A percentile compares a stretch with the other conserved stretches of the same genome.
phyloP scores from a whole-genome alignment of 2,113 vertebrate species.

The Sarotherodon lohbergeri region DNA sequence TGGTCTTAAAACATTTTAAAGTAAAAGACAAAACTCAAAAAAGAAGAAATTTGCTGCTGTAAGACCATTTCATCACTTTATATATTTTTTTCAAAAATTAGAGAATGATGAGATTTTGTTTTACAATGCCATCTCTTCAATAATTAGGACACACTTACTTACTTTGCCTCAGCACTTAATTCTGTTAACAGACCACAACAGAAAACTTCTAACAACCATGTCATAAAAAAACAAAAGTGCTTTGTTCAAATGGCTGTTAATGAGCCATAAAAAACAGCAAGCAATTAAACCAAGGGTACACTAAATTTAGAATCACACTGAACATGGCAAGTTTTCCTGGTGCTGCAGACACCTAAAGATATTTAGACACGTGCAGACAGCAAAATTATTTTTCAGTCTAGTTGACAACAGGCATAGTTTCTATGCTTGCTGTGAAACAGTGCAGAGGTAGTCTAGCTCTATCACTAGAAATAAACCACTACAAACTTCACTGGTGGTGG shows the following conservation, averaged over 20 bases:
- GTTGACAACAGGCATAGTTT: neutral
- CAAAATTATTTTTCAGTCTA: neutral
- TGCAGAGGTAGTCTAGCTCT: neutral
- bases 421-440: neutral
- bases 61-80: neutral
- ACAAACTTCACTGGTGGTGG: neutral
- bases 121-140: neutral
- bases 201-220: neutral
- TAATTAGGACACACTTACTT: neutral
- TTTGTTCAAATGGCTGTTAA: neutral
- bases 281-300: neutral
- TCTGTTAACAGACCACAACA: neutral
- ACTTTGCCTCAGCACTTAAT: neutral
- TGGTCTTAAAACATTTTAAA: too few species aligned
- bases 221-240: accelerated
- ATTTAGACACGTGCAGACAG: neutral
- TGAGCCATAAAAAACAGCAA: neutral
- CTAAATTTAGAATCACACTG: neutral
- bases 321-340: neutral
- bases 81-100: accelerated
- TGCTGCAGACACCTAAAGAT: neutral
- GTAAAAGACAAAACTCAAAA: too few species aligned
- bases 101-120: accelerated
- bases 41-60: too few species aligned
- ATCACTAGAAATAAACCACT: neutral